phyloP scores from a whole-genome alignment of 2,888 invertebrate species.

The Agonopterix alstromeriana region DNA sequence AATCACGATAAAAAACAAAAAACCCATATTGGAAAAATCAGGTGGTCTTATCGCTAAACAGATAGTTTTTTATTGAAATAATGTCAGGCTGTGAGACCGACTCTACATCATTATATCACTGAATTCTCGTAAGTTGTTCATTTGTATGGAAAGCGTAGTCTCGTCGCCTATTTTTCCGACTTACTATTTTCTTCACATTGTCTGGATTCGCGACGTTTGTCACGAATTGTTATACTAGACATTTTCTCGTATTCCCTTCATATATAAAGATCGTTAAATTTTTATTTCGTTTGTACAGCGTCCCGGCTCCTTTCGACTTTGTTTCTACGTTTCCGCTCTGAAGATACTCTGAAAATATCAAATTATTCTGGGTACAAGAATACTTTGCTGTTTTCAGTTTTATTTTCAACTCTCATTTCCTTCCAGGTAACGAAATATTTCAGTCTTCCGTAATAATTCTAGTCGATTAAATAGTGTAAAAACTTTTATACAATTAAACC shows the following conservation, averaged over 20 bases:
- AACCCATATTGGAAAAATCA: too few species aligned
- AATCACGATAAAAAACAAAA: too few species aligned
- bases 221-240: conserved; percentile 1
- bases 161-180: too few species aligned
- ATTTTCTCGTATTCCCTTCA: not conserved
- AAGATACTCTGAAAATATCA: conserved; percentile 3
- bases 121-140: too few species aligned
- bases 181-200: not conserved
- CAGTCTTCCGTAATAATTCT: conserved; percentile 31
- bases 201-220: not conserved
- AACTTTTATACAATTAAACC: not conserved
- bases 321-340: conserved; percentile 5
- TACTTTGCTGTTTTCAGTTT: not conserved
- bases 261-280: conserved; percentile 6
- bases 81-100: too few species aligned
- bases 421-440: not conserved
- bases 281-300: conserved; percentile 7
- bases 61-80: too few species aligned
- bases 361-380: conserved; percentile 7
- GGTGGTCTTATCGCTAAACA: too few species aligned
- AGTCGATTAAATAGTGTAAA: conserved; percentile 16
- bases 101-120: too few species aligned
- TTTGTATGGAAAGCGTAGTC: too few species aligned
- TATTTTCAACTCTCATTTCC: not conserved
- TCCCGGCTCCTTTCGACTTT: conserved; percentile 5